phyloP scores from a whole-genome alignment of 2,888 invertebrate species.

The Netelia fuscicornis region DNA sequence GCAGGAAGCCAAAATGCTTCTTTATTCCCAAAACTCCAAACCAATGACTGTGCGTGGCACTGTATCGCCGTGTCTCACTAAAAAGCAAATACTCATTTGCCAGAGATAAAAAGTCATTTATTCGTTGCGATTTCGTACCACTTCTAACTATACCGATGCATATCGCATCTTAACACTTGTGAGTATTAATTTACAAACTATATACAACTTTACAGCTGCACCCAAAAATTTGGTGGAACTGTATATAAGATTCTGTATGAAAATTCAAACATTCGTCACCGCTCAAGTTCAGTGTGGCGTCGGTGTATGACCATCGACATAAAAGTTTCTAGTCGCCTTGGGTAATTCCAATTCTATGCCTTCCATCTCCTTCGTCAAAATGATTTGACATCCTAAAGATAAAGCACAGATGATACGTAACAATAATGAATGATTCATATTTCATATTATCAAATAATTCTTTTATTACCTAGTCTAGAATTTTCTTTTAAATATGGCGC shows the following conservation, averaged over 20 bases:
- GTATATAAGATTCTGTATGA: conserved; percentile 14
- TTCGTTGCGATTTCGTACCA: conserved; percentile 13
- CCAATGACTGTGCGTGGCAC: too few relatives aligned
- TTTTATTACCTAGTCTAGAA: conserved; percentile 92
- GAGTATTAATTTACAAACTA: conserved; percentile 13
- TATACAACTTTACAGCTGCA: conserved; percentile 37
- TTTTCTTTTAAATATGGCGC: conserved; percentile 98
- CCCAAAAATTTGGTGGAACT: neutral
- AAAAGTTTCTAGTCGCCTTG: conserved; percentile 96
- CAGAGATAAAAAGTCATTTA: conserved; percentile 34
- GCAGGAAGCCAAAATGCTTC: neutral
- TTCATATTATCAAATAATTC: neutral
- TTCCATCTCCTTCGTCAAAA: conserved; percentile 94
- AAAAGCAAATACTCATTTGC: neutral
- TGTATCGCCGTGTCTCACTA: too few relatives aligned
- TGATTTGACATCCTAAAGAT: conserved; percentile 94
- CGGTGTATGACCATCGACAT: conserved; percentile 99
- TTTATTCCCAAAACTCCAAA: neutral
- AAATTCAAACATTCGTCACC: neutral
- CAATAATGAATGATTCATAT: neutral
- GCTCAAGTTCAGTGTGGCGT: conserved; percentile 92
- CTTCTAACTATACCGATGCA: conserved; percentile 10
- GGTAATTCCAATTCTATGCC: conserved; percentile 94
- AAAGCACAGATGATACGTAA: conserved; percentile 57
- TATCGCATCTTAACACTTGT: conserved; percentile 8